A percentile compares a stretch with the other conserved stretches of the same genome.
Conservation (phyloP, 2,888 invertebrate species). For the Patella caerulea region DNA sequence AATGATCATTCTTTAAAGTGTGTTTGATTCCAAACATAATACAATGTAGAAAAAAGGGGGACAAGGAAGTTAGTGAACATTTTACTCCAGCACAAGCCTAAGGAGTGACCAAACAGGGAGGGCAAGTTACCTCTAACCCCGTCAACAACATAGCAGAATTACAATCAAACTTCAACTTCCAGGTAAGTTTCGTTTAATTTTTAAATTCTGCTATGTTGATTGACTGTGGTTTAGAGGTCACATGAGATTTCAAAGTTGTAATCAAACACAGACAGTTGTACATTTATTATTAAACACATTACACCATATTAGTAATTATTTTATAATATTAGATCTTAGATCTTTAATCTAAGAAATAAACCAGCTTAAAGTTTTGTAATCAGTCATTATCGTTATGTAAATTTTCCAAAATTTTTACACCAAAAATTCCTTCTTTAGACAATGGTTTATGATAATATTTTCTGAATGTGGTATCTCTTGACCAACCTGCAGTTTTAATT, state of each 20-base stretch:
- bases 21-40: neutral
- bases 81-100: too few relatives aligned
- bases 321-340: too few relatives aligned
- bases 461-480: neutral
- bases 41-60: neutral
- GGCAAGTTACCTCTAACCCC: neutral
- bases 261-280: neutral
- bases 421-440: neutral
- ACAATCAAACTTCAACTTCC: too few relatives aligned
- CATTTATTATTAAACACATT: too few relatives aligned
- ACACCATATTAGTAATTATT: too few relatives aligned
- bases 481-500: conserved; percentile 15
- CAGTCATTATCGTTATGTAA: neutral
- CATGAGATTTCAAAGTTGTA: conserved; percentile 3
- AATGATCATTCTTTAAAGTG: neutral
- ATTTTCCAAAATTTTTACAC: neutral
- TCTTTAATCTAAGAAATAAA: too few relatives aligned
- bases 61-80: too few relatives aligned
- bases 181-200: neutral
- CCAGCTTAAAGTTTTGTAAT: neutral
- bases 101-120: neutral
- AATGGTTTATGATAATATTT: conserved; percentile 15
- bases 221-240: neutral
- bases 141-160: neutral
- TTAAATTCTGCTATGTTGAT: neutral